Percentiles rank a stretch among this genome's conserved stretches.
Conservation (phyloP, 1,140 invertebrate genomes). For the Drosophila leontia region DNA sequence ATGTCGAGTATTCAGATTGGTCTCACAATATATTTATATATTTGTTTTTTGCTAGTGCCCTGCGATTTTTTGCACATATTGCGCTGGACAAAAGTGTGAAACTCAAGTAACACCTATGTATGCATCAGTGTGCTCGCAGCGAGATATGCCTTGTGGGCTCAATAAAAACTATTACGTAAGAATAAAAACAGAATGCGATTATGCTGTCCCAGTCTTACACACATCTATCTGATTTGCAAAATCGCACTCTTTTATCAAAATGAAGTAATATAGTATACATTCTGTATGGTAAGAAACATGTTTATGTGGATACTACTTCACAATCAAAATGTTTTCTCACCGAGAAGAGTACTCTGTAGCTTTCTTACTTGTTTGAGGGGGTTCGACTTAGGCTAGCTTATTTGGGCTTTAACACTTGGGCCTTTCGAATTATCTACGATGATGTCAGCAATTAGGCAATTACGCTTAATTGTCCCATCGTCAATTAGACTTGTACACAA, state of each 20-base stretch:
- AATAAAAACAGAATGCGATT: not conserved
- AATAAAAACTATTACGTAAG: not conserved
- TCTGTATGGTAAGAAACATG: too few species aligned
- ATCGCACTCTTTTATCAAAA: too few species aligned
- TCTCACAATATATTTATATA: not conserved
- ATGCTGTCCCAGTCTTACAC: not conserved
- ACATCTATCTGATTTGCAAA: too few species aligned
- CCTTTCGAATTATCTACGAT: not conserved
- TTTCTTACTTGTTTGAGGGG: not conserved
- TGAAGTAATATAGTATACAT: too few species aligned
- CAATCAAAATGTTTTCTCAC: too few species aligned
- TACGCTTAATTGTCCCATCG: not conserved
- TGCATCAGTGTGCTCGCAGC: not conserved
- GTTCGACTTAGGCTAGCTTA: not conserved
- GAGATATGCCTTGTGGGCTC: not conserved
- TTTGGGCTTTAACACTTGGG: not conserved
- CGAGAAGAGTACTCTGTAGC: not conserved
- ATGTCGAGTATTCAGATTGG: not conserved
- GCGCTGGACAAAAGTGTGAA: not conserved
- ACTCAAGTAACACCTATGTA: not conserved
- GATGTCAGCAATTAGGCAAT: conserved; percentile 11
- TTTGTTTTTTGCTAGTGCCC: not conserved
- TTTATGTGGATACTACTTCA: too few species aligned
- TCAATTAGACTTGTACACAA: conserved; percentile 1
- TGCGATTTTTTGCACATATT: not conserved